Conservation (phyloP, 2,113 vertebrate species). For the Ia io region DNA sequence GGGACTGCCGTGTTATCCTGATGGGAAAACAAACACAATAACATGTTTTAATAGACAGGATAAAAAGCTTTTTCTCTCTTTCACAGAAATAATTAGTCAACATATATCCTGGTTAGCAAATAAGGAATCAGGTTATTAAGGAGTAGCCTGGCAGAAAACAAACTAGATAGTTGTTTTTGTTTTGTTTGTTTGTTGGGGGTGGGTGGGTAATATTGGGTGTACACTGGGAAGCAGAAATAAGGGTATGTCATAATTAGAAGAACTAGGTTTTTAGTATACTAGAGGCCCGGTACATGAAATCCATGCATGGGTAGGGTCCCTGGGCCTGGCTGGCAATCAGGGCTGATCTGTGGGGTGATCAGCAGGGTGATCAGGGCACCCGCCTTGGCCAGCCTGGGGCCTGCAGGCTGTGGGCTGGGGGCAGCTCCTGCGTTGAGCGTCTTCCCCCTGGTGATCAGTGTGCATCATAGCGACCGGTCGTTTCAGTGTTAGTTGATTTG, state of each 20-base stretch:
- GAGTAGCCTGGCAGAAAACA: conserved; percentile 27
- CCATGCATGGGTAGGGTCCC: too few species aligned
- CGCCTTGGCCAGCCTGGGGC: too few species aligned
- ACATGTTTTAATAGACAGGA: not conserved
- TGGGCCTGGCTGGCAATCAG: too few species aligned
- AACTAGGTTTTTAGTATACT: conserved; percentile 21
- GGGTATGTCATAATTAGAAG: not conserved
- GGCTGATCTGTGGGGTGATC: too few species aligned
- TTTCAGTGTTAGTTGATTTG: too few species aligned
- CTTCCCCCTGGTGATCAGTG: too few species aligned
- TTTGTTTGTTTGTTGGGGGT: not conserved
- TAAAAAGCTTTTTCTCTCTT: conserved; percentile 16
- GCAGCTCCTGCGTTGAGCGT: too few species aligned
- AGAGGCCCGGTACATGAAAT: too few species aligned
- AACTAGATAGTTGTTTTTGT: not conserved
- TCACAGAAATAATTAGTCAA: conserved; percentile 20
- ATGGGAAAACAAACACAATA: not conserved
- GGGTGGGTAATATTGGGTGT: not conserved
- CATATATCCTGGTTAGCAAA: not conserved
- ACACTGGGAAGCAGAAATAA: not conserved
- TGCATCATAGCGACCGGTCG: too few species aligned
- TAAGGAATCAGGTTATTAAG: not conserved
- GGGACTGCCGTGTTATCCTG: not conserved
- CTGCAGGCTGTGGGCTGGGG: too few species aligned
- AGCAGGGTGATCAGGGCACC: too few species aligned